Percentiles rank a stretch among this genome's conserved stretches.
These are phyloP conservation scores for Acromyrmex charruanus DNA, from an alignment of 1,140 invertebrate species.

Conservation along the genomic window DNA sequence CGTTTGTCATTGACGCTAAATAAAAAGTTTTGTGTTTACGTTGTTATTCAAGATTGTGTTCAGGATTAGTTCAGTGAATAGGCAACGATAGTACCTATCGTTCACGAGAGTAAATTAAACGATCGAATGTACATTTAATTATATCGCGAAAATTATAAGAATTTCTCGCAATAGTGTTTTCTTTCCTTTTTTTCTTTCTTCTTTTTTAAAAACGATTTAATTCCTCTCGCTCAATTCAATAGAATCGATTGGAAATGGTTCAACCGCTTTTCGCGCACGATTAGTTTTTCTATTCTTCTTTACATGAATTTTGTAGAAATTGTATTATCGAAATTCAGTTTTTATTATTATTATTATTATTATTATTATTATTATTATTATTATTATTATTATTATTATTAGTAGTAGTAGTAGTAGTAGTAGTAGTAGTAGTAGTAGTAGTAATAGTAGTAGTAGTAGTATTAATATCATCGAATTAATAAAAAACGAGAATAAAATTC, in stretches of 20 bases:
- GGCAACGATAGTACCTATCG: neutral
- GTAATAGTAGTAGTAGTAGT: no score
- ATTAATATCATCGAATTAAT: no score
- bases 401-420: no score
- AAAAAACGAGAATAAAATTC: neutral
- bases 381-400: no score
- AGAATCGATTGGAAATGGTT: neutral
- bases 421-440: no score
- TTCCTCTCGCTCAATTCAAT: neutral
- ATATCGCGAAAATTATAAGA: neutral
- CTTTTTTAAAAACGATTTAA: neutral
- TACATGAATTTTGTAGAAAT: no score
- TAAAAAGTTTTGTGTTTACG: conserved; percentile 3
- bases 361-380: no score
- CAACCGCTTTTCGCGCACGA: neutral
- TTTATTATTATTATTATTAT: no score
- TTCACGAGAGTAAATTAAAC: neutral
- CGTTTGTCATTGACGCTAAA: neutral
- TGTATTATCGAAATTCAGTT: no score
- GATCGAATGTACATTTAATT: neutral
- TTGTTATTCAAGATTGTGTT: neutral
- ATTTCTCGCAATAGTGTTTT: neutral
- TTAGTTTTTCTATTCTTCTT: no score
- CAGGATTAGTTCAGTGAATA: neutral
- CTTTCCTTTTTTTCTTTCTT: neutral